Evolutionary conservation across 2,888 invertebrate species (phyloP), one percentile per base, ranked within the genome.

Genomic region (Dryococelus australis): DNA sequence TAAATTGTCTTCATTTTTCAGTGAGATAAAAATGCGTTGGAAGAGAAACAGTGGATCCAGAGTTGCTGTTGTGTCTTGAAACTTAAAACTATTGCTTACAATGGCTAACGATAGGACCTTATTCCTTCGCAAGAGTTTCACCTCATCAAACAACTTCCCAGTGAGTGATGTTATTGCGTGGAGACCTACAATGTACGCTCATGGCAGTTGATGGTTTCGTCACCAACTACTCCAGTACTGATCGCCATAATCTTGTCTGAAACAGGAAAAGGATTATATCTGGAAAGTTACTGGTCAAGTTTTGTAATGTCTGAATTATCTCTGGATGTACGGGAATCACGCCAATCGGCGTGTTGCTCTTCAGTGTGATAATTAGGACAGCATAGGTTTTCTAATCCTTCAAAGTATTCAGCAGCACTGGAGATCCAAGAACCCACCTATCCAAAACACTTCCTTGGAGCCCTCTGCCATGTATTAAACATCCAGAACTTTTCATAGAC

Each of bases 191-290:
- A 12, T 27, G 9, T n/a, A 6, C 20, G n/a, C 5, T 79, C n/a
- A 79, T 8, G 12, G 6, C 86, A 86, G 26, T 86, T 86, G 27
- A 86, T 79, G n/a, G n/a, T 65, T 28, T 86, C 28, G 13, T 86
- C 65, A 13, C 78, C 86, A 24, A 78, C 78, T 26, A 86, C 35
- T 43, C 78, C 86, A 80, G 6, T 20, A 26, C 26, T 26, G 79
- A 86, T 65, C 13, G 86, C 47, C 65, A 78, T 65, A n/a, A 53
- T n/a, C 27, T 78, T 79, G 86, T n/a, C n/a, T 27, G 27, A 24
- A 24, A 78, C 5, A n/a, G 65, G 43, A 78, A 86, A 86, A 28
- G 86, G 86, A 16, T 51, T 13, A 27, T 80, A 43, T 53, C n/a
- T 79, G 8, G 78, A 2, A 43, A 86, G 65, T 78, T 78, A 86